Conservation (phyloP, 2,113 vertebrate genomes). For the Amphiprion ocellaris region DNA sequence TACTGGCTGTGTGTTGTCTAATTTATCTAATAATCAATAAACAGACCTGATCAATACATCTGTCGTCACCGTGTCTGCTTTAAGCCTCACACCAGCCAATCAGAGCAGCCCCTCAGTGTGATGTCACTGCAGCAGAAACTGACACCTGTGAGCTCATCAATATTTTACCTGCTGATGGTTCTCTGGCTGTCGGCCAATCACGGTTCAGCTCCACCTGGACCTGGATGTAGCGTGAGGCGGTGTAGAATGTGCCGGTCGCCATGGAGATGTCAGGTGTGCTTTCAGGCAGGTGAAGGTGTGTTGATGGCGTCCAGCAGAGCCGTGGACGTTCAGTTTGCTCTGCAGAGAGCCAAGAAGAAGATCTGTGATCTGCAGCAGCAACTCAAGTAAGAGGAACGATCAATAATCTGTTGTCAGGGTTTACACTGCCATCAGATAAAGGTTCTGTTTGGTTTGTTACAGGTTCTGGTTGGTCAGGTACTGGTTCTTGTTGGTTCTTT, state of each 20-base stretch:
- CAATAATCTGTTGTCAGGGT: neutral
- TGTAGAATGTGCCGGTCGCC: constrained; percentile 29
- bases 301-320: constrained; percentile 72
- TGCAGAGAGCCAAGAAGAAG: constrained; percentile 78
- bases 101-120: neutral
- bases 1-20: neutral
- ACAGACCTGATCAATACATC: neutral
- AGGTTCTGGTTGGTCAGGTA: no score
- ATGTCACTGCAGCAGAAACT: no score
- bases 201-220: neutral
- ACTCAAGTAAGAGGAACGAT: constrained; percentile 65
- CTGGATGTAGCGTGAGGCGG: neutral
- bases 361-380: constrained; percentile 73
- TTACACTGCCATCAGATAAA: no score
- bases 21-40: constrained; percentile 26
- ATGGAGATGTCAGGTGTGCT: constrained; percentile 31
- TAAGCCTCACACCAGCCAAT: neutral
- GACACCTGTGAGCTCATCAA: constrained; percentile 41
- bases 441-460: neutral
- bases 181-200: constrained; percentile 39
- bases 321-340: constrained; percentile 72
- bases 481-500: no score
- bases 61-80: neutral
- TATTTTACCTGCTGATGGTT: constrained; percentile 25
- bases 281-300: constrained; percentile 1